Base-by-base conservation (phyloP, 2,888 invertebrate species). In the Melikaiella ostensackeni region DNA sequence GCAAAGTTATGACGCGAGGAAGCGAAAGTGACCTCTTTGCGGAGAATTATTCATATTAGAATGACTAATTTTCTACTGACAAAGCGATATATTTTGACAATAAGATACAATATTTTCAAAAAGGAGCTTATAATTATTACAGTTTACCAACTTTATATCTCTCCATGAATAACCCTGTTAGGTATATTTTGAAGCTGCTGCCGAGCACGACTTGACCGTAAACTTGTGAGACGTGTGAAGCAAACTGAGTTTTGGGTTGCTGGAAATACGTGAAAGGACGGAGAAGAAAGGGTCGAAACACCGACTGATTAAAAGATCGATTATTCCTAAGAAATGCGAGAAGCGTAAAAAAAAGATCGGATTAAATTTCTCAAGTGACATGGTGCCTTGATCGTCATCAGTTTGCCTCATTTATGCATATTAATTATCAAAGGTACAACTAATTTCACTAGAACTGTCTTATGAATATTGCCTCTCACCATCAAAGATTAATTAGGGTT, bases 191-290 rank as follows among this genome's bases (percentile, higher is more conserved):
- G 27, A 59, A 16, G 59, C 24, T 27, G 6, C 27, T 57, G 16
- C 13, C 1, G 46, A 70, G 66, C 66, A 70, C 66, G 66, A 70
- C 42, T 64, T 42, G 38, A 64, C 42, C 64, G 66, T 70, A 30
- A 70, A 70, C 66, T 70, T 24, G 7, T 70, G 42, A 50, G 27
- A 70, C 70, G 50, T 70, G 70, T 50, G 70, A 70, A 16, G 50
- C 70, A 70, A 70, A 70, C 46, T 46, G 46, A 50, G 42, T 50
- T 70, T 46, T 33, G 19, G 2, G 8, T 30, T 50, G 24, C 24
- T 27, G 8, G 66, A 6, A 70, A 50, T 70, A 70, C 30, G 46
- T 70, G 46, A 50, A 70, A 46, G 11, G 42, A 66, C 13, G 27
- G 42, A n/a, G 27, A 66, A 42, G 46, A 50, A 46, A 70, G 46